Evolutionary conservation across 2,113 vertebrate genomes (phyloP).

Genomic region (Gnathonemus longibarbis): DNA sequence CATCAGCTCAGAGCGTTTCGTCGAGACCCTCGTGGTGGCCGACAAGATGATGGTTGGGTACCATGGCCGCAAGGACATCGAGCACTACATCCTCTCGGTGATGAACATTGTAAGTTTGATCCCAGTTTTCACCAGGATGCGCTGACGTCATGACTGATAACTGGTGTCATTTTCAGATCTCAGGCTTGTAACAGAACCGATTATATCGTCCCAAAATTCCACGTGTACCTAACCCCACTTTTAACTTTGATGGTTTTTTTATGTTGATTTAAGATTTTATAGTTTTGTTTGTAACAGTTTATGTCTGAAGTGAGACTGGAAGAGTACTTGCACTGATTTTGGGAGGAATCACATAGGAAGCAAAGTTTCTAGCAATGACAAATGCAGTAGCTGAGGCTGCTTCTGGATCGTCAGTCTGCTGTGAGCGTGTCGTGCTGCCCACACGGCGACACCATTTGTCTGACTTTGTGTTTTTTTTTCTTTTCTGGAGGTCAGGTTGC

Average conservation of each 20-base stretch:
- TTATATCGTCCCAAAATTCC: not conserved
- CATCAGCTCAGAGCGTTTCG: slow-evolving; percentile 86
- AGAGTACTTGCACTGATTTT: not conserved
- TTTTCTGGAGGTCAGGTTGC: slow-evolving; percentile 99
- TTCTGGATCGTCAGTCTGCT: not conserved
- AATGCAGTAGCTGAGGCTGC: not conserved
- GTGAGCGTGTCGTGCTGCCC: not conserved
- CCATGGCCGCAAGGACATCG: slow-evolving; percentile 96
- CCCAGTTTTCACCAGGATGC: slow-evolving; percentile 50
- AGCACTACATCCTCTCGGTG: slow-evolving; percentile 95
- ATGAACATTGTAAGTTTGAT: slow-evolving; percentile 99
- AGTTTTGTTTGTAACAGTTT: not conserved
- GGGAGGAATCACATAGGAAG: not conserved
- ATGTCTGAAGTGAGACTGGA: not conserved
- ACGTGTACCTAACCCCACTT: not conserved
- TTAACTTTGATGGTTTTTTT: not conserved
- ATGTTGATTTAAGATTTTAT: not conserved
- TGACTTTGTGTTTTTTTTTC: slow-evolving; percentile 99
- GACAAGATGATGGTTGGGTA: slow-evolving; percentile 99
- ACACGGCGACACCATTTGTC: slow-evolving; percentile 64
- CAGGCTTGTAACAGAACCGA: not conserved
- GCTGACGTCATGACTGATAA: not conserved
- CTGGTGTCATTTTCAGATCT: not conserved
- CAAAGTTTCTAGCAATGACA: not conserved
- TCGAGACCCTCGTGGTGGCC: slow-evolving; percentile 93